Evolutionary conservation across 2,888 invertebrate genomes (phyloP).

Genomic region (Taenaris catops): DNA sequence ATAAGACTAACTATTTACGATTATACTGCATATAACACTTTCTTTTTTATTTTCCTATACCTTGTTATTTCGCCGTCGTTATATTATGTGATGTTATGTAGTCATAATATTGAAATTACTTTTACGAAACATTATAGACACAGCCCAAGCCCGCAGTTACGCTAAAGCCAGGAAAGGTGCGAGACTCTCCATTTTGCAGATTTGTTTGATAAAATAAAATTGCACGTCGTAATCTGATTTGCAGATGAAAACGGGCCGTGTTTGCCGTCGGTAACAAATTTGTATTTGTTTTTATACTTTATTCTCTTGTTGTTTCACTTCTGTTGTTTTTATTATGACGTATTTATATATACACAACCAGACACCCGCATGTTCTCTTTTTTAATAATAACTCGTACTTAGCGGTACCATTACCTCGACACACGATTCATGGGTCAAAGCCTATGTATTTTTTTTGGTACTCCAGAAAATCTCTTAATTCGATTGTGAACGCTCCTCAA

Average conservation of each 20-base stretch:
- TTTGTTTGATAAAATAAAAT: conserved; percentile 39
- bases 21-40: not conserved
- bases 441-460: too few relatives aligned
- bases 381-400: too few relatives aligned
- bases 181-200: conserved; percentile 32
- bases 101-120: not conserved
- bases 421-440: too few relatives aligned
- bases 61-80: too few relatives aligned
- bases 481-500: too few relatives aligned
- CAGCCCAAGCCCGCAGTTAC: conserved; percentile 6
- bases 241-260: conserved; percentile 26
- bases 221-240: conserved; percentile 38
- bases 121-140: conserved; percentile 3
- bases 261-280: conserved; percentile 33
- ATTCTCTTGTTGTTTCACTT: conserved; percentile 8
- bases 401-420: too few relatives aligned
- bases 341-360: too few relatives aligned
- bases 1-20: not conserved
- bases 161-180: conserved; percentile 25
- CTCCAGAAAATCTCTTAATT: too few relatives aligned
- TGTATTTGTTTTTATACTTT: conserved; percentile 20
- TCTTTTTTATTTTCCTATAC: not conserved
- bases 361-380: too few relatives aligned
- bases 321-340: conserved; percentile 12
- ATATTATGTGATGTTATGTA: not conserved